Evolutionary conservation across 2,888 invertebrate species (phyloP), one percentile per base, ranked within the genome.

Genomic region (Diaperis boleti): DNA sequence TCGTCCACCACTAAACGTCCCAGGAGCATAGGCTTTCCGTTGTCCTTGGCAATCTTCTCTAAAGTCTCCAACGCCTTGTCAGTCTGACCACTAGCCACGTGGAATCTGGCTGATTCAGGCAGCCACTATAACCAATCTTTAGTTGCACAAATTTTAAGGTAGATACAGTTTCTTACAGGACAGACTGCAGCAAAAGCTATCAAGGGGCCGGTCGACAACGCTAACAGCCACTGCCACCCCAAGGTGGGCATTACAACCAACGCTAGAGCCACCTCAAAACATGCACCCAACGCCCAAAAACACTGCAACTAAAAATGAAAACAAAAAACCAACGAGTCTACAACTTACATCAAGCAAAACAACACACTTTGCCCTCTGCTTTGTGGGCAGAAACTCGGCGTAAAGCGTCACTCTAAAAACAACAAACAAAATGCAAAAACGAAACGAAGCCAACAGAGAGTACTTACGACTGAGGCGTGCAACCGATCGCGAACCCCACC

Each of bases 231-330:
- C 75, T 94, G 88, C 88, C 96, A 95, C 37, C 96, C 96, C 69
- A 95, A 84, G 0, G 91, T 90, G 1, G 96, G 95, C 93, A 96
- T 96, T 57, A 97, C 89, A 26, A 93, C 87, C 70, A 96, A 84
- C 8, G 96, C 96, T 65, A 97, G 83, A 13, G 95, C 88, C 45
- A 96, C 95, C 83, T 96, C 96, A 76, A 96, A 88, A 79, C 95
- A 96, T 6, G 96, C 95, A 26, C 97, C 97, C 37, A 97, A 85
- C 0, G 96, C 96, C 97, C 96, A 97, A 83, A 97, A 97, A 83
- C 94, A 94, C 92, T 94, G 80, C 17, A 82, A 78, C 69, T 60
- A n/a, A 42, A 56, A 15, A 41, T 20, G 62, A 37, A 67, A 68
- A 57, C 52, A 54, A 64, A 37, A 26, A 66, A 61, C 11, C n/a